Percentiles rank a stretch among this genome's conserved stretches.
Conservation (phyloP, 2,888 invertebrate species). For the Omphaloscelis lunosa region DNA sequence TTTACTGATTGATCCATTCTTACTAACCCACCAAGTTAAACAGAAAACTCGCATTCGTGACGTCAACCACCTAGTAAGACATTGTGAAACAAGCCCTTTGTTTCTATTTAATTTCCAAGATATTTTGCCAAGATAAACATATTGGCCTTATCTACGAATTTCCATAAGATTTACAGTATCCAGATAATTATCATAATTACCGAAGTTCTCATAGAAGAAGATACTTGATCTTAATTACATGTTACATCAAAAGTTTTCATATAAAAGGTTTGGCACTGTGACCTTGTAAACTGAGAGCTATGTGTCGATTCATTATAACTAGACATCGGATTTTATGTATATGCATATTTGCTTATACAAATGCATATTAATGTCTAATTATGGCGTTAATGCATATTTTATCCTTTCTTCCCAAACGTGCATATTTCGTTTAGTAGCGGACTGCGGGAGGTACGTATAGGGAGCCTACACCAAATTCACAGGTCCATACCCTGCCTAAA, state of each 20-base stretch:
- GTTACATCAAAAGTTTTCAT: slow-evolving; percentile 46
- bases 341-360: too few species aligned
- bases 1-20: background rate
- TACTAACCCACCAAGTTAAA: background rate
- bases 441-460: too few species aligned
- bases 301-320: too few species aligned
- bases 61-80: background rate
- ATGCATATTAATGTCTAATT: too few species aligned
- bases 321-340: too few species aligned
- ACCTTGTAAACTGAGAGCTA: slow-evolving; percentile 30
- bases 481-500: too few species aligned
- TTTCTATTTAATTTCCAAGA: background rate
- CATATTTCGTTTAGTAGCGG: too few species aligned
- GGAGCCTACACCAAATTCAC: too few species aligned
- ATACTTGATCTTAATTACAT: slow-evolving; percentile 3
- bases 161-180: background rate
- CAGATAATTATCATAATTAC: background rate
- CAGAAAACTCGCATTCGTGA: background rate
- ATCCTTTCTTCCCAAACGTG: too few species aligned
- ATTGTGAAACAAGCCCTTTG: background rate
- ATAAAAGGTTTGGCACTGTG: slow-evolving; percentile 60
- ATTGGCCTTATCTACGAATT: background rate
- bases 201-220: slow-evolving; percentile 1
- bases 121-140: background rate
- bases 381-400: too few species aligned